Evolutionary conservation across 2,113 vertebrate species (phyloP).

Genomic region (Etia nguti): DNA sequence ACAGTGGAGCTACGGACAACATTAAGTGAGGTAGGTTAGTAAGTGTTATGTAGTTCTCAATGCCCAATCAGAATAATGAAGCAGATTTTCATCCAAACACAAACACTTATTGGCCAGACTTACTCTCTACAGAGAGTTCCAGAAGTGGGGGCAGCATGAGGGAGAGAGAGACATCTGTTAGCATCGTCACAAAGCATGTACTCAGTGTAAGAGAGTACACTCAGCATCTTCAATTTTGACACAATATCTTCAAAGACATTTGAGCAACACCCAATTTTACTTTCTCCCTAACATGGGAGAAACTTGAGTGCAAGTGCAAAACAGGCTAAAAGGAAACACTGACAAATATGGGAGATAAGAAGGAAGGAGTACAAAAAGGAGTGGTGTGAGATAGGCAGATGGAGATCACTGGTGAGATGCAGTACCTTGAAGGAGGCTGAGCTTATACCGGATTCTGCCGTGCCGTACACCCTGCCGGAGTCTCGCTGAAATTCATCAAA

Average conservation of each 20-base stretch:
- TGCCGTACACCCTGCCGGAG: slow-evolving; percentile 76
- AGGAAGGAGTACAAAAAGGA: slow-evolving; percentile 5
- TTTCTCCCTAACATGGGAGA: background rate
- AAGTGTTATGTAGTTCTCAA: slow-evolving; percentile 17
- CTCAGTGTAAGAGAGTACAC: background rate
- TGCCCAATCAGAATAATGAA: slow-evolving; percentile 21
- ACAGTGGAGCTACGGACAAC: background rate
- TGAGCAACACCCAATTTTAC: background rate
- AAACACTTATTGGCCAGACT: slow-evolving; percentile 78
- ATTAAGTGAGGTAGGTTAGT: slow-evolving; percentile 43
- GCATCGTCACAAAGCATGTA: slow-evolving; percentile 19
- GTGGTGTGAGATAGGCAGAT: slow-evolving; percentile 1
- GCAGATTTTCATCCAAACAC: slow-evolving; percentile 72
- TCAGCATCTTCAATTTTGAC: background rate
- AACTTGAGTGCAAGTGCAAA: background rate
- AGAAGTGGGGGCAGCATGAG: slow-evolving; percentile 81
- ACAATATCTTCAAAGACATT: background rate
- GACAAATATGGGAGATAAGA: background rate
- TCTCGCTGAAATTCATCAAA: slow-evolving; percentile 81
- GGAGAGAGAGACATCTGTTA: slow-evolving; percentile 75
- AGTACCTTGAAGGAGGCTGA: slow-evolving; percentile 82
- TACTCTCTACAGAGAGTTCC: slow-evolving; percentile 99
- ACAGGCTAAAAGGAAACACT: background rate
- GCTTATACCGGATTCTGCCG: slow-evolving; percentile 83
- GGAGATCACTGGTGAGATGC: slow-evolving; percentile 55